Conservation (phyloP, 2,797 vertebrate species). For the Thamnophis elegans region DNA sequence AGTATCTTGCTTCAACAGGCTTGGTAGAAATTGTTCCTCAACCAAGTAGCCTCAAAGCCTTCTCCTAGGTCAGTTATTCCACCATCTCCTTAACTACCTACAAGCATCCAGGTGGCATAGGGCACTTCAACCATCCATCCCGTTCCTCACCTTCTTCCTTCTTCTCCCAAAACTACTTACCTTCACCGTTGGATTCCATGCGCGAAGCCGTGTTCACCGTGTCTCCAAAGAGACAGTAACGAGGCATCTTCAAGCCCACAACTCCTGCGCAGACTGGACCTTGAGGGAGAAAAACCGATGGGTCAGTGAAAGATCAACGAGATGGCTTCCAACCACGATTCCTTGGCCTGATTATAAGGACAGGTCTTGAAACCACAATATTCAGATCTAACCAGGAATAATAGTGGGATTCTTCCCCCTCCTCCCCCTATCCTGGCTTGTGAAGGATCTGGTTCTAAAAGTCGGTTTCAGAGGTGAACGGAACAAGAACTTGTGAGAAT, state of each 20-base stretch:
- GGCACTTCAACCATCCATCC: not conserved
- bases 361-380: not conserved
- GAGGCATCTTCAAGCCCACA: slow-evolving; percentile 92
- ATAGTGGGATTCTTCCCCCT: not conserved
- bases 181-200: slow-evolving; percentile 91
- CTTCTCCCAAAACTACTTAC: slow-evolving; percentile 58
- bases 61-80: not conserved
- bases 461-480: too few species aligned
- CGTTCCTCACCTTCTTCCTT: not conserved
- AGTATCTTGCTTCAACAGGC: not conserved
- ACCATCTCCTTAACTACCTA: not conserved
- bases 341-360: not conserved
- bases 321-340: too few species aligned
- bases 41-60: not conserved
- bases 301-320: accelerated
- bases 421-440: not conserved
- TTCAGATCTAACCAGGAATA: not conserved
- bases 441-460: not conserved
- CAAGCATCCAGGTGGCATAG: not conserved
- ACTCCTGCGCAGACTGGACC: slow-evolving; percentile 90
- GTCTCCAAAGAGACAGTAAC: slow-evolving; percentile 92
- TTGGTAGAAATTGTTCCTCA: not conserved
- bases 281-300: slow-evolving; percentile 41
- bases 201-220: slow-evolving; percentile 92
- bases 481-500: not conserved